Evolutionary conservation across 2,797 vertebrate species (phyloP), one percentile per base, ranked within the genome.

Genomic region (Gastrophryne carolinensis): DNA sequence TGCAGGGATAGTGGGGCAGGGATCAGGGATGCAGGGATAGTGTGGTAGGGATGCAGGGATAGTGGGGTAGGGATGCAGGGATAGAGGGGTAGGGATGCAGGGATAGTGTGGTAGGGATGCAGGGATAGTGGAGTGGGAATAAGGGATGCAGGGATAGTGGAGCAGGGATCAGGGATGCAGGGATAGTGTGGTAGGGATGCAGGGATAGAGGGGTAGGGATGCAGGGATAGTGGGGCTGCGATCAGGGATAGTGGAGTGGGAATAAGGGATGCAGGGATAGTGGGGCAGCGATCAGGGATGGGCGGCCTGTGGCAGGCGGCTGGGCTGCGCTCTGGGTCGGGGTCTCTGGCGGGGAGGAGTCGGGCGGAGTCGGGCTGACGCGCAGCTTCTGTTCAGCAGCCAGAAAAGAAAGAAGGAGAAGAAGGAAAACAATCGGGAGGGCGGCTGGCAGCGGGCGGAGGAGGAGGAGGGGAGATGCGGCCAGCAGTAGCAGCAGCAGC

Each of bases 301-400:
- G 54, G 27, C 11, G 10, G 21, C 17, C 21, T 15, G 1, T 57
- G 67, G 10, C 2, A 24, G 37, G 8, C 5, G 58, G 17, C 23
- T 71, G 62, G 72, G 11, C 15, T 74, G 80, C n/a, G n/a, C 82
- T 75, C 71, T 49, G 75, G 73, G 73, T 81, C 63, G 52, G 73
- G 78, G 44, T 82, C 78, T 77, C 85, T 84, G 57, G 82, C 69
- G 83, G 39, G 84, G 83, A 81, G 82, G 85, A 85, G 79, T 81
- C 79, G 37, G 84, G 87, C 61, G 83, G 84, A 17, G 73, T 39
- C 13, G 0, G 63, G 32, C 63, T 73, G 79, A 75, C 50, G 81
- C 10, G 17, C 19, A 49, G 44, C 68, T 87, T 87, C 91, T 87
- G 80, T 88, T 84, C 89, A 84, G 92, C 91, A 86, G 89, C 88